Conservation (phyloP, 64 coral and sea anemone species). For the Pocillopora damicornis region DNA sequence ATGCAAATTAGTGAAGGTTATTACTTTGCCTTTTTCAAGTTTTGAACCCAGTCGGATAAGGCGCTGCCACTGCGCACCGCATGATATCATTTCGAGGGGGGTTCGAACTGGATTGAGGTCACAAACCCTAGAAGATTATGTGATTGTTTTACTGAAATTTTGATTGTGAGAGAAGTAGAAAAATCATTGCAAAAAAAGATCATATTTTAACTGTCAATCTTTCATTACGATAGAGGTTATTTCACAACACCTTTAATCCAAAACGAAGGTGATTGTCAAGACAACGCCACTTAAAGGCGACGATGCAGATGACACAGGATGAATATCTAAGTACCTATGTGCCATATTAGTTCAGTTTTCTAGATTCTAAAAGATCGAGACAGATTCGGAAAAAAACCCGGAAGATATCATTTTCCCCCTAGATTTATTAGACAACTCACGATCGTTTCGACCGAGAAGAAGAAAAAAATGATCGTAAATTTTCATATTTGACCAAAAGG, state of each 20-base stretch:
- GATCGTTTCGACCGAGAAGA: not conserved
- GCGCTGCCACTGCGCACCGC: not conserved
- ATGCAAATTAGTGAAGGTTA: not conserved
- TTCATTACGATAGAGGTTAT: slow-evolving; percentile 5
- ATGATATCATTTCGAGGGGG: not conserved
- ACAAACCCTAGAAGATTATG: not conserved
- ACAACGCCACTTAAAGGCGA: not conserved
- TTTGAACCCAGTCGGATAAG: no score
- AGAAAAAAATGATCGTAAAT: no score
- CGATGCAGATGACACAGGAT: not conserved
- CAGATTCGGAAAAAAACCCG: not conserved
- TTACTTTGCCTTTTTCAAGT: not conserved
- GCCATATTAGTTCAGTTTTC: not conserved
- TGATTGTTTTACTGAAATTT: not conserved
- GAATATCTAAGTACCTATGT: not conserved
- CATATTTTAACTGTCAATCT: not conserved
- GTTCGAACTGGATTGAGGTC: not conserved
- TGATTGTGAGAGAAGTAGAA: not conserved
- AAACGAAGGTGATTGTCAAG: not conserved
- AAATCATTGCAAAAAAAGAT: not conserved
- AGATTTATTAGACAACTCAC: not conserved
- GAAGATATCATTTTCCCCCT: not conserved
- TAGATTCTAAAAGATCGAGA: not conserved
- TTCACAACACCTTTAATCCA: not conserved
- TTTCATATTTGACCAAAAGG: no score